Conservation (phyloP, 2,888 invertebrate species). For the Hesperia comma region DNA sequence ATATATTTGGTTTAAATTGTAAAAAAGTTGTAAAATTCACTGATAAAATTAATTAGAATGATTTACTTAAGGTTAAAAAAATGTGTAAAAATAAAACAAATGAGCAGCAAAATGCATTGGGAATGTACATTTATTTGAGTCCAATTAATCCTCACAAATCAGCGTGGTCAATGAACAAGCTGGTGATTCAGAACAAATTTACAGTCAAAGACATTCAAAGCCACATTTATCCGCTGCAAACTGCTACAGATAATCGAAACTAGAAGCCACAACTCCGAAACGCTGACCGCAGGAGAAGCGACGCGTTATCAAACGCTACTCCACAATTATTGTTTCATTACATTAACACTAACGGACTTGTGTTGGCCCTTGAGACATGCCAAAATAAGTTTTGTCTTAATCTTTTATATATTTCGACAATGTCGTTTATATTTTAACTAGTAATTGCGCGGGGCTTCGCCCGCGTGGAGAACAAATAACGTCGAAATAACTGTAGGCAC, state of each 20-base stretch:
- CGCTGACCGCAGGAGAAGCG: slow-evolving; percentile 23
- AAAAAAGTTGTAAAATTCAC: neutral
- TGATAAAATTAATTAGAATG: neutral
- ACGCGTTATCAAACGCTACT: slow-evolving; percentile 22
- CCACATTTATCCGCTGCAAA: slow-evolving; percentile 17
- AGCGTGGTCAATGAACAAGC: neutral
- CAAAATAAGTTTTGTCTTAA: neutral
- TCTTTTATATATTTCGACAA: neutral
- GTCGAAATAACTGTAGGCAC: too few species aligned
- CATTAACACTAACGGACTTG: slow-evolving; percentile 22
- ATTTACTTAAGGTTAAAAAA: neutral
- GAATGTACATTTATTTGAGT: too few species aligned
- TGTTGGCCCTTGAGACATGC: neutral
- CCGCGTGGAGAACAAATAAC: too few species aligned
- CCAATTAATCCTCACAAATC: neutral
- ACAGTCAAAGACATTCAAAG: slow-evolving; percentile 25
- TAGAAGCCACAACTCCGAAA: slow-evolving; percentile 20
- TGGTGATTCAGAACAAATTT: slow-evolving; percentile 3
- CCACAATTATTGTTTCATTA: slow-evolving; percentile 30
- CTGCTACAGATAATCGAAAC: slow-evolving; percentile 25
- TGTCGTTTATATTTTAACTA: too few species aligned
- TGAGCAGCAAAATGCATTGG: neutral
- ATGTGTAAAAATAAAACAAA: neutral
- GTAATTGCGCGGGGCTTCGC: too few species aligned
- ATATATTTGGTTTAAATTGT: neutral